Evolutionary conservation across 2,113 vertebrate species (phyloP), one percentile per base, ranked within the genome.

Genomic region (Dasyornis broadbenti): DNA sequence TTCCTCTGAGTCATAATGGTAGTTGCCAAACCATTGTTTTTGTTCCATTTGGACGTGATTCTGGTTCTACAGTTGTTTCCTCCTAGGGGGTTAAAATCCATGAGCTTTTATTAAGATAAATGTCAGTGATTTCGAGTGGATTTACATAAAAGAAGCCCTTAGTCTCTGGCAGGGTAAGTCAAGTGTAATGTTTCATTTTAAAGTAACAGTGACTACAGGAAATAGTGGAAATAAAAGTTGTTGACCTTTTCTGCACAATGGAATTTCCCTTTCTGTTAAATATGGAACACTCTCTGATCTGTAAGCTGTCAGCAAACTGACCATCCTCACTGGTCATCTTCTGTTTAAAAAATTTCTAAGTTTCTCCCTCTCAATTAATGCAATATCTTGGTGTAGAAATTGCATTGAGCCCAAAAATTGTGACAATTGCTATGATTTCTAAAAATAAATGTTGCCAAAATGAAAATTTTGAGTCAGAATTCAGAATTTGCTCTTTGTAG

Each of bases 31-130:
- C 56, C 53, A 94, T 96, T 95, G 63, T 90, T 95, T 83, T 53
- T 78, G 33, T 80, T 80, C 82, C 86, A 60, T 78, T 83, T 88
- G 88, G 49, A 71, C 49, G 83, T 78, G 31, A 42, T 90, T 73
- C 54, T 75, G 24, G 12, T 89, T 89, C 49, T 90, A 17, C 76
- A 65, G 40, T 96, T 68, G 69, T 84, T 86, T 92, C 82, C 82
- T 93, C 69, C 80, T 83, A 18, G 70, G 61, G 40, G 61, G 60
- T 89, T 95, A 45, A 95, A 64, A 69, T 92, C 72, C 69, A 13
- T 56, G 60, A 79, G 80, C 44, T 91, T 96, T 82, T 96, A 89
- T 88, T 64, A 83, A 95, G 92, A 93, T 93, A 86, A 94, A 90
- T 88, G 82, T 89, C 76, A 92, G 44, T 89, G 79, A 75, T 83